Evolutionary conservation across 2,113 vertebrate genomes (phyloP), one percentile per base, ranked within the genome.

Genomic region (Gulo gulo): DNA sequence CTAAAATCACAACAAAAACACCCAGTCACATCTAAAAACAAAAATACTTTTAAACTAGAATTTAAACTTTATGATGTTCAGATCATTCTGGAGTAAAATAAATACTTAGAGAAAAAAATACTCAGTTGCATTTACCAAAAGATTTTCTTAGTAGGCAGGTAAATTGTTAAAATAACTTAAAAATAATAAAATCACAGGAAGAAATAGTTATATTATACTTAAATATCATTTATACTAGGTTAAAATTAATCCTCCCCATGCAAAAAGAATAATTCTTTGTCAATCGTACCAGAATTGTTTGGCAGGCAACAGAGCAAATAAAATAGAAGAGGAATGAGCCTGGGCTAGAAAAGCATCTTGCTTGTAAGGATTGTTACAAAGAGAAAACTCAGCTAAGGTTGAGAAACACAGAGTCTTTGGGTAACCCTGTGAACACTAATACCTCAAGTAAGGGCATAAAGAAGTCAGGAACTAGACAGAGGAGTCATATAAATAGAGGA

Each of bases 11-110:
- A 96, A 82, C 18, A 94, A 59, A 65, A 95, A 67, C 0, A 57
- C 85, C 55, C 88, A 47, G n/a, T 42, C 9, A 31, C 80, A 88
- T 83, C 73, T 95, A 80, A 92, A 93, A 95, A 76, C 26, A 96
- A 97, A 97, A 98, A 63, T 87, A 84, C 94, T 85, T 94, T 94
- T 12, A 69, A 97, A 61, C 3, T 29, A 88, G 61, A 96, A 95
- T 96, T 95, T 97, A 94, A 79, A 26, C 83, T 57, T 23, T 47
- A 34, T 7, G 21, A 80, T 39, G 24, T 15, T 90, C 39, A 47
- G 24, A 78, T 39, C 24, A 61, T 85, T 97, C 45, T 78, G 50
- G 61, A 36, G 3, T 81, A 57, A 97, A 95, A 88, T 79, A 91
- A 94, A 71, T 59, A 69, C 92, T 94, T 85, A 42, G 16, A 34